A percentile compares a stretch with the other conserved stretches of the same genome.
phyloP scores from a whole-genome alignment of 1,140 invertebrate species.

The Saccostrea cuccullata region DNA sequence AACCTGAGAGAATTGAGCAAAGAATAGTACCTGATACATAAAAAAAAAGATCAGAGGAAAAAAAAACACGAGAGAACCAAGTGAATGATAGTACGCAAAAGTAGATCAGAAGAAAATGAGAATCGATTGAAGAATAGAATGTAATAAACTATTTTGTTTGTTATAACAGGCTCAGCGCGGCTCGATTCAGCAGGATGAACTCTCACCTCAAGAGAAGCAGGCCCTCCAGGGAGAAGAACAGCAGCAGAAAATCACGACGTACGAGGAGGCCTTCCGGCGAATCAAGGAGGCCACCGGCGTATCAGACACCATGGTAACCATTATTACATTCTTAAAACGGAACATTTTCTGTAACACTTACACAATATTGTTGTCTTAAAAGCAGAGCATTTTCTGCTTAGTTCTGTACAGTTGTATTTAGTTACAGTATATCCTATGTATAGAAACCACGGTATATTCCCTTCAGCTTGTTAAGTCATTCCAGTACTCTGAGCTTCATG shows the following conservation, averaged over 20 bases:
- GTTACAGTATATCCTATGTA: neutral
- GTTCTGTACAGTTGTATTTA: neutral
- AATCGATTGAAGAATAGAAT: no score
- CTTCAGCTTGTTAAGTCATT: neutral
- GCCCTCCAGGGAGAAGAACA: slow-evolving; percentile 75
- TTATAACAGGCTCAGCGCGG: slow-evolving; percentile 71
- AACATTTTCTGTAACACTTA: no score
- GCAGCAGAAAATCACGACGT: slow-evolving; percentile 77
- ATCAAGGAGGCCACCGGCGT: slow-evolving; percentile 79
- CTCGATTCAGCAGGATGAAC: slow-evolving; percentile 74
- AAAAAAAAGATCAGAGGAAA: slow-evolving; percentile 38
- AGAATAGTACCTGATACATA: slow-evolving; percentile 61
- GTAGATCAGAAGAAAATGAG: no score
- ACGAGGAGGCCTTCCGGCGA: slow-evolving; percentile 76
- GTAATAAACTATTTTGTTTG: no score
- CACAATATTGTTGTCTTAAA: no score
- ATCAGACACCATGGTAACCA: slow-evolving; percentile 73
- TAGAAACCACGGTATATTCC: neutral
- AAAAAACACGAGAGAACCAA: no score
- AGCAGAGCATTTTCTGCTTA: no score
- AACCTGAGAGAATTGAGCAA: no score
- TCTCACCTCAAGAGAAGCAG: slow-evolving; percentile 70
- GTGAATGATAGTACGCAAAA: no score
- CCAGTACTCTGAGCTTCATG: neutral
- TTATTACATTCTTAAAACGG: neutral